Conservation (phyloP, 2,888 invertebrate genomes). For the Cremastinae sp. region DNA sequence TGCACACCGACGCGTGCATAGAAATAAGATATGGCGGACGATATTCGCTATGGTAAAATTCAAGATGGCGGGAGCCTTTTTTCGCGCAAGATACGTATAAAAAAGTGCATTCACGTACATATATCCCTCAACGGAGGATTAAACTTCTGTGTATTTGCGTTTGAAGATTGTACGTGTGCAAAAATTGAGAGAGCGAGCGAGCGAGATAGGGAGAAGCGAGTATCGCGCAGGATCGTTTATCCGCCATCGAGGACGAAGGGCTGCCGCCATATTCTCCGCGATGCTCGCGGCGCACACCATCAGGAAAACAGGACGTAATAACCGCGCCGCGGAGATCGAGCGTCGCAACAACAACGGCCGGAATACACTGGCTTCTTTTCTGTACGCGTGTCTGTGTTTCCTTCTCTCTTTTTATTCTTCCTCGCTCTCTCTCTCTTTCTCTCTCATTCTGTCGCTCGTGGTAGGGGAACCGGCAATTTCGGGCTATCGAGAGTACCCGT, state of each 20-base stretch:
- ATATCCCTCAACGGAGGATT: background rate
- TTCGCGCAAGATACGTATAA: slow-evolving; percentile 1
- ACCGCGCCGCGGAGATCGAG: slow-evolving; percentile 64
- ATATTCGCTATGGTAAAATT: slow-evolving; percentile 45
- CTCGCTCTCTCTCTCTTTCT: slow-evolving; percentile 2
- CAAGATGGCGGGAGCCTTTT: slow-evolving; percentile 36
- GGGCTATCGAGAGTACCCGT: slow-evolving; percentile 77
- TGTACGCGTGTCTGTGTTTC: slow-evolving; percentile 56
- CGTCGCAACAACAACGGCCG: slow-evolving; percentile 66
- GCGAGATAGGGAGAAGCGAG: slow-evolving; percentile 57
- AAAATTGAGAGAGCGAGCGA: slow-evolving; percentile 18
- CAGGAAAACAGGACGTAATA: slow-evolving; percentile 56
- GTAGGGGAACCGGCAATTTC: slow-evolving; percentile 80
- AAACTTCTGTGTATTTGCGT: slow-evolving; percentile 17
- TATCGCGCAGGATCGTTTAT: slow-evolving; percentile 76
- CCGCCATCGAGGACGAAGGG: slow-evolving; percentile 77
- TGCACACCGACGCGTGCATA: background rate
- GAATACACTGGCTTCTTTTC: slow-evolving; percentile 3
- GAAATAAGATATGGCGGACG: background rate
- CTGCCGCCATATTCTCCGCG: slow-evolving; percentile 60
- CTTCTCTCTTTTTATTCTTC: background rate
- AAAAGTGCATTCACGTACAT: slow-evolving; percentile 21
- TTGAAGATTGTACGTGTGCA: slow-evolving; percentile 3
- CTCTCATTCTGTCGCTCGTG: slow-evolving; percentile 27
- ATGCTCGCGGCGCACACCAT: slow-evolving; percentile 53